These are phyloP conservation scores for Phalangium opilio DNA, from an alignment of 2,888 invertebrate genomes.

Conservation along the genomic window DNA sequence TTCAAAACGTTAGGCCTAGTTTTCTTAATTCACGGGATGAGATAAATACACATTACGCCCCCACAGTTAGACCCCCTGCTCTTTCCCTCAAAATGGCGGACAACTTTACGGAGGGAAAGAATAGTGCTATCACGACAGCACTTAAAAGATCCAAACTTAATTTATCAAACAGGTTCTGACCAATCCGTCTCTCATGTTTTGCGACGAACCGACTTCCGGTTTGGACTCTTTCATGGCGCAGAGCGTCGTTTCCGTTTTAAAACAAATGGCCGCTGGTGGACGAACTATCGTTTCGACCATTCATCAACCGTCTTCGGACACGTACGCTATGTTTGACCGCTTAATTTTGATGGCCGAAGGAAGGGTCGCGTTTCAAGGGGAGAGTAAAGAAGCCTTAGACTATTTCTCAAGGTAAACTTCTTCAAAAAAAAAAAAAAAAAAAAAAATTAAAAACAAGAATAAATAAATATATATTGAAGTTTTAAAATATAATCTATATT, in stretches of 20 bases:
- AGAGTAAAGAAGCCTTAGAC: conserved; percentile 28
- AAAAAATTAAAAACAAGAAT: too few relatives aligned
- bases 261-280: conserved; percentile 31
- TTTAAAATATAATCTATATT: too few relatives aligned
- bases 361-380: conserved; percentile 38
- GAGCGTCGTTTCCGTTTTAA: conserved; percentile 62
- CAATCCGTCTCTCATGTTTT: conserved; percentile 86
- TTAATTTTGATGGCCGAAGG: conserved; percentile 39
- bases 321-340: conserved; percentile 36
- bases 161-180: conserved; percentile 60
- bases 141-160: too few relatives aligned
- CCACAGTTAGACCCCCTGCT: too few relatives aligned
- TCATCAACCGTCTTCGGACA: conserved; percentile 39
- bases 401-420: conserved; percentile 28
- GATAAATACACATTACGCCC: too few relatives aligned
- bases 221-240: conserved; percentile 94
- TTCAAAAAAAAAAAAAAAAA: too few relatives aligned
- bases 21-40: too few relatives aligned
- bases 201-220: conserved; percentile 94
- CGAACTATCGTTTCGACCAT: conserved; percentile 40
- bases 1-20: too few relatives aligned
- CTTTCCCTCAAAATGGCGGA: too few relatives aligned
- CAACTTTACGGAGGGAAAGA: too few relatives aligned
- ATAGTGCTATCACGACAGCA: too few relatives aligned
- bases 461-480: too few relatives aligned